Percentiles rank a stretch among this genome's conserved stretches.
phyloP scores from a whole-genome alignment of 2,797 vertebrate genomes.

The Cheirogaleus major region DNA sequence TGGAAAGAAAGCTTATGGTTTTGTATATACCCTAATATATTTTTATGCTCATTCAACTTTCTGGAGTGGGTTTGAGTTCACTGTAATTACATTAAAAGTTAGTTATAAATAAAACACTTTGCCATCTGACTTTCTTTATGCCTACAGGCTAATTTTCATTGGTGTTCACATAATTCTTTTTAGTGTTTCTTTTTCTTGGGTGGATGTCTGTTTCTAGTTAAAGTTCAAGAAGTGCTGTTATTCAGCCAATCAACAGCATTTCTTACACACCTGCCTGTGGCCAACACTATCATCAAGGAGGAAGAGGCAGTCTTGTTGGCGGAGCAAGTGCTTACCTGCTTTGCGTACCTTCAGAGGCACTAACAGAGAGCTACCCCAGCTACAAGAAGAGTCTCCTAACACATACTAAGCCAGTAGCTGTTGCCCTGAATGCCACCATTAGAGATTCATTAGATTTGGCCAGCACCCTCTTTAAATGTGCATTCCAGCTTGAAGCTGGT shows the following conservation, averaged over 20 bases:
- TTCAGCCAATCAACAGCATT: background rate
- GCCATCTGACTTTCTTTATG: background rate
- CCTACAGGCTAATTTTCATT: background rate
- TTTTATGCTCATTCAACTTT: background rate
- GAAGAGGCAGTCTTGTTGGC: background rate
- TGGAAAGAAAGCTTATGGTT: background rate
- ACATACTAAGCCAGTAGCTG: background rate
- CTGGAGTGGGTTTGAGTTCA: background rate
- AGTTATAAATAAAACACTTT: background rate
- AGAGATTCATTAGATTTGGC: background rate
- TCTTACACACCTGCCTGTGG: background rate
- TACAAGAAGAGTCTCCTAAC: background rate
- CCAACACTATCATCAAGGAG: background rate
- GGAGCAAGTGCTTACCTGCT: background rate
- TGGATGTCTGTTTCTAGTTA: background rate
- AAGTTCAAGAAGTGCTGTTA: background rate
- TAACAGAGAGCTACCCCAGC: background rate
- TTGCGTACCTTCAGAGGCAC: background rate
- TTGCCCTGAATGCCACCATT: background rate
- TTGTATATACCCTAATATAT: background rate
- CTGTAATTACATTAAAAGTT: background rate
- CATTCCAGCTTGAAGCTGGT: background rate
- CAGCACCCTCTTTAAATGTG: background rate
- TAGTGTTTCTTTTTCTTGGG: background rate
- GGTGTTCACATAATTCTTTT: background rate